Base-by-base conservation (phyloP, 2,797 vertebrate genomes). In the Mastacembelus armatus region DNA sequence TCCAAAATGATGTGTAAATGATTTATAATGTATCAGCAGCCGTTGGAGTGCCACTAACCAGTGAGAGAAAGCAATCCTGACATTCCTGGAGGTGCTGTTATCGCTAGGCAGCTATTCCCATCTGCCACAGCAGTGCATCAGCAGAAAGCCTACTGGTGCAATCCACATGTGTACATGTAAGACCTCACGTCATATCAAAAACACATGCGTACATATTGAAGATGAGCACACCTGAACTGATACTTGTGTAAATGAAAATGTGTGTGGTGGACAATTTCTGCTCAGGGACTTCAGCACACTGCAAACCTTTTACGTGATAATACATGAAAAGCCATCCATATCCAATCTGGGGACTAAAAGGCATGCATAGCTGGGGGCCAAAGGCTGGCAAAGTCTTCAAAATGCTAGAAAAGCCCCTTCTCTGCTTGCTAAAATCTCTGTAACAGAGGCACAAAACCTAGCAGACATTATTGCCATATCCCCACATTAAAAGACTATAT, bases 21-120 rank as follows among this genome's bases (percentile, higher is more conserved):
- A 93, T 94, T 94, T 93, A 94, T 91, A 92, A 93, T 92, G 87
- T 90, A 93, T 85, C 81, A 77, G 74, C 77, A 71, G 80, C 79
- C 65, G 11, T 83, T 72, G 71, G 87, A 85, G 83, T 80, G 79
- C 86, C 81, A 71, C 86, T 80, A 86, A 86, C 86, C 87, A 90
- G 84, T 67, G 84, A 84, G 83, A 85, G 81, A 89, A 85, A 85
- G 83, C 83, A 90, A 90, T 92, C 86, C 86, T 71, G 86, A 89
- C 66, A 10, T 87, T 92, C 87, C 91, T 91, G 59, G 69, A 89
- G 88, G 89, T 83, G 78, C 84, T 79, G 71, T 91, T 90, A 91
- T 88, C 64, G 42, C 80, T 27, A 59, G 57, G 78, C 70, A 73
- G 83, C 78, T 77, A 75, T 79, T 81, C 77, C 74, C 80, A 74